phyloP scores from a whole-genome alignment of 2,888 invertebrate species.

The Ferdinandea cuprea region DNA sequence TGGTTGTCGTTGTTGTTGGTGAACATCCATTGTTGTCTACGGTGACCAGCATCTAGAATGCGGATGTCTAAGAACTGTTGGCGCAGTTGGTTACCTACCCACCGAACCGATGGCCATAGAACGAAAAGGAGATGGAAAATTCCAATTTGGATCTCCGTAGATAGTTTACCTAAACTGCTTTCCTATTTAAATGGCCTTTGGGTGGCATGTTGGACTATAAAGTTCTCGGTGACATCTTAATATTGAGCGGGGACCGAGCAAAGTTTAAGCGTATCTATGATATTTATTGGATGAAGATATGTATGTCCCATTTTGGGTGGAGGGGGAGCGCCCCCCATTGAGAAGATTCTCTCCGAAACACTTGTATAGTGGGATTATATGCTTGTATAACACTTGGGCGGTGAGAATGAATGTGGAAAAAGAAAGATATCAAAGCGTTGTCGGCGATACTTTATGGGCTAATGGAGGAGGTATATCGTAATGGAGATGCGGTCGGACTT shows the following conservation, averaged over 20 bases:
- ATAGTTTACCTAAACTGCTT: slow-evolving; percentile 67
- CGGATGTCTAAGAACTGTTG: slow-evolving; percentile 75
- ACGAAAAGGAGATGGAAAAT: slow-evolving; percentile 18
- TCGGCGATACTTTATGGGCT: slow-evolving; percentile 54
- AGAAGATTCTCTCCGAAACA: slow-evolving; percentile 44
- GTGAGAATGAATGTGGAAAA: neutral
- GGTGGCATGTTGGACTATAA: slow-evolving; percentile 55
- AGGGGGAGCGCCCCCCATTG: slow-evolving; percentile 57
- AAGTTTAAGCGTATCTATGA: slow-evolving; percentile 43
- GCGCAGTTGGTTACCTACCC: slow-evolving; percentile 72
- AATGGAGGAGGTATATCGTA: slow-evolving; percentile 19
- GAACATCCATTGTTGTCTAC: neutral
- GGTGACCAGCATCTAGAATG: slow-evolving; percentile 37
- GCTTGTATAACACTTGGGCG: slow-evolving; percentile 48
- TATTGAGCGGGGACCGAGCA: slow-evolving; percentile 37
- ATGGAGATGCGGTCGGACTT: slow-evolving; percentile 19
- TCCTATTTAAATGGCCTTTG: slow-evolving; percentile 70
- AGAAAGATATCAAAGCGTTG: slow-evolving; percentile 31
- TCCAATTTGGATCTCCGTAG: slow-evolving; percentile 61
- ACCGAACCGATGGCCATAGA: slow-evolving; percentile 13
- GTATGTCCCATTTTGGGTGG: slow-evolving; percentile 49
- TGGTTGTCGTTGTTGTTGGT: no score
- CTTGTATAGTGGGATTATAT: slow-evolving; percentile 38
- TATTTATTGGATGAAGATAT: slow-evolving; percentile 64
- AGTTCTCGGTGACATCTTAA: slow-evolving; percentile 68